Conservation (phyloP, 2,888 invertebrate genomes). For the Busseola fusca region DNA sequence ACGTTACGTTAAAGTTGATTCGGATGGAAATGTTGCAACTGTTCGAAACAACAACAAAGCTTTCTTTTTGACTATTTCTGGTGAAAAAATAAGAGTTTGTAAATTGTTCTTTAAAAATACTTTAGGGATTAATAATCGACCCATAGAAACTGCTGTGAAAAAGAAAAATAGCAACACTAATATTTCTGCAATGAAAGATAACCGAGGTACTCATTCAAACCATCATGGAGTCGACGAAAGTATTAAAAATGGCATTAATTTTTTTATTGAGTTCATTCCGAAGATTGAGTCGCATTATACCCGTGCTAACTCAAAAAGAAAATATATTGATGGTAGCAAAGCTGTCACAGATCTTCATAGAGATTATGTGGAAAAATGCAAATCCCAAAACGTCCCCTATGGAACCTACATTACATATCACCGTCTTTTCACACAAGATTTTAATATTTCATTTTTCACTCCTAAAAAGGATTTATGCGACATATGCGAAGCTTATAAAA, state of each 20-base stretch:
- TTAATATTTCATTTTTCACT: conserved; percentile 3
- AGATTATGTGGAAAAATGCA: too few species aligned
- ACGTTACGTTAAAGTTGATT: not conserved
- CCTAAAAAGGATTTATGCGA: conserved; percentile 9
- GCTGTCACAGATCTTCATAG: too few species aligned
- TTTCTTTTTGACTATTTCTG: not conserved
- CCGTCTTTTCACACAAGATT: not conserved
- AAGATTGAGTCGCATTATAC: too few species aligned
- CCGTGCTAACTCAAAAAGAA: too few species aligned
- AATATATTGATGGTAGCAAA: too few species aligned
- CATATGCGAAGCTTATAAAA: conserved; percentile 26
- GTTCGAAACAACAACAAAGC: not conserved
- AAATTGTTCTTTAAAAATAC: too few species aligned
- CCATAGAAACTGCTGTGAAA: too few species aligned
- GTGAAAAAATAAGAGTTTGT: not conserved
- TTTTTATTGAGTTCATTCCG: conserved; percentile 10
- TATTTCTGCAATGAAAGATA: not conserved
- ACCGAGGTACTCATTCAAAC: conserved; percentile 28
- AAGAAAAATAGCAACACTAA: too few species aligned
- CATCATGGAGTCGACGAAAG: conserved; percentile 17
- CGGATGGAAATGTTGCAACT: not conserved
- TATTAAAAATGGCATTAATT: conserved; percentile 23
- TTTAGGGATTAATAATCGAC: too few species aligned
- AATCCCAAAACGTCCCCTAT: too few species aligned
- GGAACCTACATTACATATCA: too few species aligned